Evolutionary conservation across 2,797 vertebrate species (phyloP), one percentile per base, ranked within the genome.

Genomic region (Falco cherrug): DNA sequence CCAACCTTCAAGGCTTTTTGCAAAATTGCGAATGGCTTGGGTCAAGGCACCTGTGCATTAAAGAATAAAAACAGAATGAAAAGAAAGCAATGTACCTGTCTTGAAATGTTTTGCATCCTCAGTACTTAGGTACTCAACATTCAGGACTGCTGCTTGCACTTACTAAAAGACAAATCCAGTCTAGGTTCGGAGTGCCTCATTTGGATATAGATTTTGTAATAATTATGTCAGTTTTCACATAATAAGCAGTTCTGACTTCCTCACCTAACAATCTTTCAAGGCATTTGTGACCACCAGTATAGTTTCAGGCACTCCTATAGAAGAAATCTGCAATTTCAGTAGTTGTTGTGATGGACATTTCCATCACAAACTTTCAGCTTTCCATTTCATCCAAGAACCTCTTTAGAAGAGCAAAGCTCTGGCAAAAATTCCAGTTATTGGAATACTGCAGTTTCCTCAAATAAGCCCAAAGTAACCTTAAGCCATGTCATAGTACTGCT

Each of bases 21-120:
- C 98, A 98, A 98, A 98, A 98, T 98, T 98, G 97, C 98, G 98
- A 98, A 98, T 98, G 98, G 98, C 98, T 98, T 98, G 98, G 97
- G 98, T 98, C 98, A 98, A 98, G 98, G 98, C 98, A 98, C 98
- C 98, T 98, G 96, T 85, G 53, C 70, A 85, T 95, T 68, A 95
- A 94, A 97, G 69, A 97, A 97, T 48, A 97, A 97, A 97, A 97
- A 95, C 43, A 96, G n/a, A 91, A 96, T 87, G 51, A 97, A 96
- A 97, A 95, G 39, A 86, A 95, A 85, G 88, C 35, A 77, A 71
- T 69, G 89, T 37, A 93, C 65, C 43, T 60, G 22, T 65, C 47
- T 45, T 87, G 63, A 91, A 84, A 93, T 29, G 37, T 33, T 92
- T 45, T 85, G 45, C 57, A 89, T 93, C 64, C 79, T 80, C 70